These are phyloP conservation scores for Scomber japonicus DNA, from an alignment of 2,113 vertebrate species.

Conservation along the genomic window DNA sequence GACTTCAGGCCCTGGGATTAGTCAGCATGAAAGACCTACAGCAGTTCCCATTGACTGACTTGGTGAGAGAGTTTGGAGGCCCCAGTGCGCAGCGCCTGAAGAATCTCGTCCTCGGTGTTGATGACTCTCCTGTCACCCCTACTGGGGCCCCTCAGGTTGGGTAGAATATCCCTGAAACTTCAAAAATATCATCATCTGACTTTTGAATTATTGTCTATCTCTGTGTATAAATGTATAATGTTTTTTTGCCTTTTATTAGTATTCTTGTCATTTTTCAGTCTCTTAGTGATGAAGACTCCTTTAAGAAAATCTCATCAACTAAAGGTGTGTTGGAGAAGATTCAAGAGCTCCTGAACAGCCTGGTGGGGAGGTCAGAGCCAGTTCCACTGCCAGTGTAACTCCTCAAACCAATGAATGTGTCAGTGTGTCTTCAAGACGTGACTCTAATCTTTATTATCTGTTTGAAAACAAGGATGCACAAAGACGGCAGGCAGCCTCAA, in stretches of 20 bases:
- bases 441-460: conserved; percentile 6
- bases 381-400: background rate
- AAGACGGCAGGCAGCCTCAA: conserved; percentile 89
- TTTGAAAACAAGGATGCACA: conserved; percentile 83
- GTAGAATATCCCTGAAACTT: background rate
- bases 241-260: background rate
- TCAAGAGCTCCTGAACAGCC: conserved; percentile 85
- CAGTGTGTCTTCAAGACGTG: background rate
- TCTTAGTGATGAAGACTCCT: conserved; percentile 94
- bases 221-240: background rate
- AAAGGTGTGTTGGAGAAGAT: conserved; percentile 87
- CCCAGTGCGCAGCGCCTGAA: conserved; percentile 85
- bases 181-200: background rate
- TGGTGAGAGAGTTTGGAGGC: conserved; percentile 88
- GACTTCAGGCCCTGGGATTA: conserved; percentile 87
- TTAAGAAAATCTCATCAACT: conserved; percentile 89
- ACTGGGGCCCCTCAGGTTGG: conserved; percentile 91
- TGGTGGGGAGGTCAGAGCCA: conserved; percentile 87
- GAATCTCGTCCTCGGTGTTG: conserved; percentile 88
- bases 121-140: conserved; percentile 87
- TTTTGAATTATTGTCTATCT: background rate
- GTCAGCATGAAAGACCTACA: conserved; percentile 85
- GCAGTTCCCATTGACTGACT: conserved; percentile 72
- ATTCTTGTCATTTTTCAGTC: conserved; percentile 83
- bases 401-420: background rate